Evolutionary conservation across 2,113 vertebrate genomes (phyloP).

Genomic region (Pelecanus crispus): DNA sequence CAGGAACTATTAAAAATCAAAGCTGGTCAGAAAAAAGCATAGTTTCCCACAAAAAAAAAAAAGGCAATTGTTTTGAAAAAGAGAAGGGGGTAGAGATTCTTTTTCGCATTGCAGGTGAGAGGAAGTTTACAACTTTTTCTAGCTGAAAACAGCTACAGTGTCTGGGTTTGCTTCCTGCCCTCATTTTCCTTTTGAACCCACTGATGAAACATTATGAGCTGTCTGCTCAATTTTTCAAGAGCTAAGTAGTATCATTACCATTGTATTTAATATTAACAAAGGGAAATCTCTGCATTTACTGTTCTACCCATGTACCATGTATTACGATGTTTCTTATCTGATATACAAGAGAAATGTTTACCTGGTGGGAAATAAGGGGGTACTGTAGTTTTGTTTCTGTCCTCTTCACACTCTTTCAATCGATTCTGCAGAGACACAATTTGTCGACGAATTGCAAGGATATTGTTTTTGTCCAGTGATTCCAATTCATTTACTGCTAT

Average conservation of each 20-base stretch:
- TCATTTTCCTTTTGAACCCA: not conserved
- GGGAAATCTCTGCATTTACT: not conserved
- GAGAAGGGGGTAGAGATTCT: not conserved
- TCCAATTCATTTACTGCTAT: conserved; percentile 70
- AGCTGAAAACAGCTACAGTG: not conserved
- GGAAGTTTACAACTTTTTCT: not conserved
- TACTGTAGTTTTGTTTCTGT: not conserved
- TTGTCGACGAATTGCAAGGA: conserved; percentile 71
- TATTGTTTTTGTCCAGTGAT: conserved; percentile 72
- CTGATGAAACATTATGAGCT: not conserved
- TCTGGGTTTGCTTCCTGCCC: not conserved
- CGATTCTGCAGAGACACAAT: conserved; percentile 46
- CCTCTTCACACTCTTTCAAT: conserved; percentile 67
- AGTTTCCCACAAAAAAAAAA: not conserved
- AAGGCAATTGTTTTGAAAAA: not conserved
- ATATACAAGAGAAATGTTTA: not conserved
- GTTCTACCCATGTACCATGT: not conserved
- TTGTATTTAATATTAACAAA: conserved; percentile 8
- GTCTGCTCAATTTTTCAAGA: not conserved
- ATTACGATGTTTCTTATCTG: not conserved
- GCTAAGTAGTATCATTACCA: not conserved
- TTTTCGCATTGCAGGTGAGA: not conserved
- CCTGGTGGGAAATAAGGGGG: conserved; percentile 52
- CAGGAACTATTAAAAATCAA: not conserved
- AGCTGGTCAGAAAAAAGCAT: not conserved